Percentiles rank a stretch among this genome's conserved stretches.
Evolutionary conservation across 2,113 vertebrate genomes (phyloP).

Genomic region (Chrysochloris asiatica): DNA sequence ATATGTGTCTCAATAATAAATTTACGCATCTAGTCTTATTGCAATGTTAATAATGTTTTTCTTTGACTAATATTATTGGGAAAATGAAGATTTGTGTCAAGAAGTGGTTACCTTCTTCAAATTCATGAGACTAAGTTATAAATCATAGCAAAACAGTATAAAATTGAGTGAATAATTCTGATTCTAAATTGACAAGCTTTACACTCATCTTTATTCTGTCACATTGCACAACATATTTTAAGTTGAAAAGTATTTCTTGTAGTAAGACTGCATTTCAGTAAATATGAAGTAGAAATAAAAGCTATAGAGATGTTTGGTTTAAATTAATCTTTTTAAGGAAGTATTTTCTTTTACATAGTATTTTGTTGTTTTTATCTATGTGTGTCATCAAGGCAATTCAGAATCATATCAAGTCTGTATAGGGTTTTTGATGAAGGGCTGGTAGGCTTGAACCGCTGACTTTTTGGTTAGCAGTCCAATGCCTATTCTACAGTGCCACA

Average conservation of each 20-base stretch:
- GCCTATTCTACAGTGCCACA: too few relatives aligned
- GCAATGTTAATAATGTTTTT: too few relatives aligned
- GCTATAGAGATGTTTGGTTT: neutral
- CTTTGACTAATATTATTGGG: neutral
- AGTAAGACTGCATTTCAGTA: conserved; percentile 36
- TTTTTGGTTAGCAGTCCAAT: too few relatives aligned
- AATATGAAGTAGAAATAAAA: neutral
- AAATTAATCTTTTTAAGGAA: conserved; percentile 23
- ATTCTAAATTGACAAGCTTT: conserved; percentile 37
- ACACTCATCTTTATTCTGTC: conserved; percentile 45
- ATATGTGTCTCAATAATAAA: too few relatives aligned
- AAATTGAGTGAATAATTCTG: conserved; percentile 15
- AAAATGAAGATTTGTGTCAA: neutral
- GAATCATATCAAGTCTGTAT: too few relatives aligned
- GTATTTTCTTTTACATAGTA: too few relatives aligned
- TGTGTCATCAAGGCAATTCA: too few relatives aligned
- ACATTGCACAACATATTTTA: conserved; percentile 29
- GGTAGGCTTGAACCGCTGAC: too few relatives aligned
- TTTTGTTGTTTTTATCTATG: too few relatives aligned
- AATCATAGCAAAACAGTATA: neutral
- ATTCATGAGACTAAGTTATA: neutral
- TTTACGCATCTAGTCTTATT: too few relatives aligned
- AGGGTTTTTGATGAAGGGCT: too few relatives aligned
- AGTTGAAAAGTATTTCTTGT: conserved; percentile 43
- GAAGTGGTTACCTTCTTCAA: neutral